Evolutionary conservation across 2,113 vertebrate species (phyloP), one percentile per base, ranked within the genome.

Genomic region (Zosterops hypoxanthus): DNA sequence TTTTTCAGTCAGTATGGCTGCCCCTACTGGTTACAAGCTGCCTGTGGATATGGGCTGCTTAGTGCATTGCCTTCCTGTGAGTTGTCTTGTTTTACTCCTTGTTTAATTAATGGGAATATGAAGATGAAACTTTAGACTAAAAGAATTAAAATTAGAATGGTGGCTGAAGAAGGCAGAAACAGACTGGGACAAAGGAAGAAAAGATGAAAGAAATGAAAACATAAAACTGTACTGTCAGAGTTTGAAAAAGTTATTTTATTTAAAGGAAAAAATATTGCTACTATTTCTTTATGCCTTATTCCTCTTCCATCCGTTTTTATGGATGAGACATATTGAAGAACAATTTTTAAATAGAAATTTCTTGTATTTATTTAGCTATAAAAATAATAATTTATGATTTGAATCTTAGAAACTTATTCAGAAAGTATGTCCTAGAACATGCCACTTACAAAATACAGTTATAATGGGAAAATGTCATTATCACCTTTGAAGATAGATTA

Each of bases 1-100:
- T 68, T 57, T 66, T 42, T 36, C 50, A 49, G 14, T 65, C 26
- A 7, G 23, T 89, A 41, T 0, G 0, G 6, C 34, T 1, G 2
- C 20, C 9, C 9, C 25, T 69, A 25, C 14, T 69, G 46, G 20
- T 52, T 52, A 19, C 18, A 77, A 60, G 17, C 9, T 87, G 25
- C 14, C 47, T 68, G 44, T 76, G 16, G 18, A 23, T 69, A 41
- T 31, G 34, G 28, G 19, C 14, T 53, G 19, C 22, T 72, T 36
- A 28, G 39, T 69, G 41, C 33, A 80, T 72, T 52, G 15, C 14
- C 17, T 59, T 72, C 6, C 44, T 81, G 3, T 29, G 20, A 53
- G 8, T 55, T 77, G 10, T 33, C 56, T 82, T 17, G 61, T 34
- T 86, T 96, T 46, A 56, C 7, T 85, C n/a, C 42, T 49, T 10